A percentile compares a stretch with the other conserved stretches of the same genome.
Evolutionary conservation across 2,888 invertebrate species (phyloP).

Genomic region (Cremastinae sp.): DNA sequence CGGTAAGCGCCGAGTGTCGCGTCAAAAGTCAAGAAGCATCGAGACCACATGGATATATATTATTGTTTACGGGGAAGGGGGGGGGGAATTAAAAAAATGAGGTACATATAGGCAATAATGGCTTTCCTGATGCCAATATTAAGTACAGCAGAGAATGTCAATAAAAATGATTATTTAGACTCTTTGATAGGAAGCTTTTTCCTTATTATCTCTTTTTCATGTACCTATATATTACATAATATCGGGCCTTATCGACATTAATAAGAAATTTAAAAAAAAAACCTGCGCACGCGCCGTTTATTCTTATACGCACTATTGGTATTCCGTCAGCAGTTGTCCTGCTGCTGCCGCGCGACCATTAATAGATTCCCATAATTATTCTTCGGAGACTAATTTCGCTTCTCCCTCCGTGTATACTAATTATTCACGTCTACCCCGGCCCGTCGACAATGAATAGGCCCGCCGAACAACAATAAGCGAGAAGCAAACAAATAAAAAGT

Average conservation of each 20-base stretch:
- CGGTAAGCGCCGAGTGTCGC: no score
- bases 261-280: no score
- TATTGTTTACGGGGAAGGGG: conserved; percentile 29
- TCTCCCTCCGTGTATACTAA: conserved; percentile 29
- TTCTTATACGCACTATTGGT: no score
- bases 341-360: conserved; percentile 70
- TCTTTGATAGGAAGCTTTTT: no score
- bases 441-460: conserved; percentile 16
- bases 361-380: conserved; percentile 76
- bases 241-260: no score
- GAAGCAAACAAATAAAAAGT: no score
- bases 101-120: conserved; percentile 58
- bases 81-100: conserved; percentile 16
- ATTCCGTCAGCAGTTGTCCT: conserved; percentile 70
- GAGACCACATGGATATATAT: no score
- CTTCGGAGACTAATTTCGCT: conserved; percentile 74
- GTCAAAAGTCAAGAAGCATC: no score
- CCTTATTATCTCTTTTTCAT: no score
- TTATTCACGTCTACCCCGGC: conserved; percentile 34
- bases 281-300: conserved; percentile 47
- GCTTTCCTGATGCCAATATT: conserved; percentile 62
- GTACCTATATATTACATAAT: no score
- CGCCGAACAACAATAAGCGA: neutral
- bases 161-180: conserved; percentile 62
- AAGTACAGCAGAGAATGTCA: conserved; percentile 64